phyloP scores from a whole-genome alignment of 2,113 vertebrate species.

The Eira barbara region DNA sequence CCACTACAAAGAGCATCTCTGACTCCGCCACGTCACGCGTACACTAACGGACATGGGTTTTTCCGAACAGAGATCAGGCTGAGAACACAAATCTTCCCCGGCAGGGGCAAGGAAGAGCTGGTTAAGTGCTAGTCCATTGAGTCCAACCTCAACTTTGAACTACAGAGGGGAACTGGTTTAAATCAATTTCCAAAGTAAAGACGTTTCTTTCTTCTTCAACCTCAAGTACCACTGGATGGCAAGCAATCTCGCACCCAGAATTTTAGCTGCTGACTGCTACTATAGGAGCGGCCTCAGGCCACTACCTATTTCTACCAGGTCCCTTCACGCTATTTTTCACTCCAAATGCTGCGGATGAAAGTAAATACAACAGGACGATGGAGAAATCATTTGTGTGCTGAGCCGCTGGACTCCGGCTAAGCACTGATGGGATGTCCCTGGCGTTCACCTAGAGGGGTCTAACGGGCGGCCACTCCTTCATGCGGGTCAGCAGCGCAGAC shows the following conservation, averaged over 20 bases:
- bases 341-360: slow-evolving; percentile 23
- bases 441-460: background rate
- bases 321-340: slow-evolving; percentile 35
- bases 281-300: slow-evolving; percentile 53
- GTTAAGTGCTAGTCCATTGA: background rate
- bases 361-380: slow-evolving; percentile 4
- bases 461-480: background rate
- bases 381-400: background rate
- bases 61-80: background rate
- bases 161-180: slow-evolving; percentile 70
- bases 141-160: slow-evolving; percentile 70
- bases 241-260: slow-evolving; percentile 13
- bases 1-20: background rate
- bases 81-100: background rate
- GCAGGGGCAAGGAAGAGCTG: background rate
- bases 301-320: slow-evolving; percentile 60
- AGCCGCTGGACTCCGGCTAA: slow-evolving; percentile 21
- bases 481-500: background rate
- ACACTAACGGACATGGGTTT: background rate
- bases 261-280: background rate
- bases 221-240: slow-evolving; percentile 33
- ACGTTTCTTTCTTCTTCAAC: slow-evolving; percentile 58
- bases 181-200: slow-evolving; percentile 58
- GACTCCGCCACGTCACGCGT: background rate
- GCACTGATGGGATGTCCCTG: background rate